Conservation (phyloP, 2,888 invertebrate species). For the Cantharis rufa region DNA sequence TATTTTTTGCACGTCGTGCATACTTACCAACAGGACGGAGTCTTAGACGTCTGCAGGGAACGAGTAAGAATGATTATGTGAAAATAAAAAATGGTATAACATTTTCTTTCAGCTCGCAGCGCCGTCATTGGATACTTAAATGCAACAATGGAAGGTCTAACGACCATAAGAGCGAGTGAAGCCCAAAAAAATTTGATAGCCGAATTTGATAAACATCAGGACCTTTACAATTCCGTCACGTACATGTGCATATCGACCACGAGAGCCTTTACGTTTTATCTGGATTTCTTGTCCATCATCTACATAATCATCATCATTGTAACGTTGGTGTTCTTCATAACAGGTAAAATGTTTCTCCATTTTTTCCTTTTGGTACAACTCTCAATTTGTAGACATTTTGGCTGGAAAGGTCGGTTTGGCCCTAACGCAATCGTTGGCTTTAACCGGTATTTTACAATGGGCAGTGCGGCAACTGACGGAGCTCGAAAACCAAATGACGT, state of each 20-base stretch:
- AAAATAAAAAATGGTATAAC: background rate
- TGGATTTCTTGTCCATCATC: constrained; percentile 44
- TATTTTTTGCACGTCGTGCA: constrained; percentile 65
- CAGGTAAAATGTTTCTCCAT: background rate
- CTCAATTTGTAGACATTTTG: constrained; percentile 53
- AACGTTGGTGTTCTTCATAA: constrained; percentile 19
- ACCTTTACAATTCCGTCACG: constrained; percentile 46
- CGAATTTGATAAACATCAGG: constrained; percentile 50
- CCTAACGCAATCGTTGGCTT: constrained; percentile 77
- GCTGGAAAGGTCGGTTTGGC: constrained; percentile 80
- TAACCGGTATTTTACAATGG: constrained; percentile 71
- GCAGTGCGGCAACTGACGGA: constrained; percentile 85
- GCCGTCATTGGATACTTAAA: constrained; percentile 52
- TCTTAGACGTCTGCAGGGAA: constrained; percentile 71
- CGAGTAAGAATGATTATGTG: constrained; percentile 58
- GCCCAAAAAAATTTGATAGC: constrained; percentile 43
- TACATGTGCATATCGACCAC: constrained; percentile 45
- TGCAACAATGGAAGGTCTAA: constrained; percentile 49
- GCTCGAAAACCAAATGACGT: constrained; percentile 78
- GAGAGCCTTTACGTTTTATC: constrained; percentile 45
- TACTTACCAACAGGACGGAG: constrained; percentile 75
- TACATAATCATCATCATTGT: constrained; percentile 36
- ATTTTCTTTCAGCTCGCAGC: constrained; percentile 46
- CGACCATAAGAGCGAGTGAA: constrained; percentile 47
- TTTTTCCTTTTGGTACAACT: constrained; percentile 3